A percentile compares a stretch with the other conserved stretches of the same genome.
Conservation (phyloP, 2,797 vertebrate species). For the Neomorphus geoffroyi region DNA sequence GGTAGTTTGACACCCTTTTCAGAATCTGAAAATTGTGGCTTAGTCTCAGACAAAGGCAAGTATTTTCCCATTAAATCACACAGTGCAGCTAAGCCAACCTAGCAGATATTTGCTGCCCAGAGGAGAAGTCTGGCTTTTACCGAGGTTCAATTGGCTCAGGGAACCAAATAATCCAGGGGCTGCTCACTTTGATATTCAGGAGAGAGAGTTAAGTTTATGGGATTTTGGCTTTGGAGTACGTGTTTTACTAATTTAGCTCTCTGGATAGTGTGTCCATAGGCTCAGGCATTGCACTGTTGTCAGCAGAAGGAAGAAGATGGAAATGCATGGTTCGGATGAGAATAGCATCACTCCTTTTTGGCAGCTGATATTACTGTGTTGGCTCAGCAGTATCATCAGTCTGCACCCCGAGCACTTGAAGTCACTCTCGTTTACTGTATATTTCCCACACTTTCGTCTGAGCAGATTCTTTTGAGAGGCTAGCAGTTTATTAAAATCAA, state of each 20-base stretch:
- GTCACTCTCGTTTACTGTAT: neutral
- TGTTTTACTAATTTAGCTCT: neutral
- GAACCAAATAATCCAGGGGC: neutral
- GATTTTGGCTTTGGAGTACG: neutral
- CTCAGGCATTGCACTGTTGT: neutral
- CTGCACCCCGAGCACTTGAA: neutral
- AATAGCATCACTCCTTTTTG: neutral
- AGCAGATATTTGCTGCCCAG: neutral
- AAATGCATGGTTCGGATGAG: neutral
- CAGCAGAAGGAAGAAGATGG: neutral
- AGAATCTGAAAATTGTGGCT: neutral
- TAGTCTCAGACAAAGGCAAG: neutral
- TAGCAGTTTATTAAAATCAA: neutral
- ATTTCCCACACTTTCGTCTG: neutral
- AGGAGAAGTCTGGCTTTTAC: slow-evolving; percentile 15
- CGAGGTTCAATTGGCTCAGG: neutral
- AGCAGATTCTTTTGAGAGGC: neutral
- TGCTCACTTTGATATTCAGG: neutral
- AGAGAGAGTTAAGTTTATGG: neutral
- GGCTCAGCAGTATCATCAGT: neutral
- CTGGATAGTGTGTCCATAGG: neutral
- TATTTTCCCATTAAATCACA: slow-evolving; percentile 50
- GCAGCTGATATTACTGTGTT: neutral
- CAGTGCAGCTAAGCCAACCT: neutral
- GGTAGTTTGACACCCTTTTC: neutral